Percentiles rank a stretch among this genome's conserved stretches.
Evolutionary conservation across 2,888 invertebrate species (phyloP).

Genomic region (Onchidella celtica): DNA sequence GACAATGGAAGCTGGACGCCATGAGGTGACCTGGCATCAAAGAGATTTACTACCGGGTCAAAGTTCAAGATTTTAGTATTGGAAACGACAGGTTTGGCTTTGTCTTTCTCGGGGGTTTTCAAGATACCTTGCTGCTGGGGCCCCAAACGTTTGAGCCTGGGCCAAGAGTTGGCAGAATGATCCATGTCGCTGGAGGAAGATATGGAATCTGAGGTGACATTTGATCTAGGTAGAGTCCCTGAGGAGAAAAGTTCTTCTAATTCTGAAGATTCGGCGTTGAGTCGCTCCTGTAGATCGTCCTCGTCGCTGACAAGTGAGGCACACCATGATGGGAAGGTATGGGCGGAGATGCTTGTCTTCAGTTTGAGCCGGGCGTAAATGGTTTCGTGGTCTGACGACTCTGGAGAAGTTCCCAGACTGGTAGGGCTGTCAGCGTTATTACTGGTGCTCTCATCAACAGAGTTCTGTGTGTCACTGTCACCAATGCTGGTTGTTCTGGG

Average conservation of each 20-base stretch:
- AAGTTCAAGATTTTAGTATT: constrained; percentile 70
- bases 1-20: constrained; percentile 65
- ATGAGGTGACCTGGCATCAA: constrained; percentile 62
- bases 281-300: constrained; percentile 50
- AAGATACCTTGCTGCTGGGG: constrained; percentile 64
- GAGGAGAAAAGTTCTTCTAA: constrained; percentile 36
- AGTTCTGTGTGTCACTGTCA: neutral
- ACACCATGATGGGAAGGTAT: constrained; percentile 71
- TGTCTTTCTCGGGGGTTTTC: constrained; percentile 63
- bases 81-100: constrained; percentile 49
- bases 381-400: constrained; percentile 73
- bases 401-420: constrained; percentile 57
- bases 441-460: constrained; percentile 10
- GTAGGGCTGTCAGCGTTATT: constrained; percentile 25
- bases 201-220: constrained; percentile 28
- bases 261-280: constrained; percentile 42
- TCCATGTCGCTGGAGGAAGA: constrained; percentile 43
- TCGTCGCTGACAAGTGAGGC: constrained; percentile 63
- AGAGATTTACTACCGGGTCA: constrained; percentile 71
- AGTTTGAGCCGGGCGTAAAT: constrained; percentile 70
- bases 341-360: constrained; percentile 71
- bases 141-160: constrained; percentile 59
- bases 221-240: constrained; percentile 51
- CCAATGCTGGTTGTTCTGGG: constrained; percentile 54
- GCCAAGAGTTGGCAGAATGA: constrained; percentile 68